Conservation (phyloP, 37 sponge, comb jelly and placozoan genomes). For the Bolinopsis microptera region DNA sequence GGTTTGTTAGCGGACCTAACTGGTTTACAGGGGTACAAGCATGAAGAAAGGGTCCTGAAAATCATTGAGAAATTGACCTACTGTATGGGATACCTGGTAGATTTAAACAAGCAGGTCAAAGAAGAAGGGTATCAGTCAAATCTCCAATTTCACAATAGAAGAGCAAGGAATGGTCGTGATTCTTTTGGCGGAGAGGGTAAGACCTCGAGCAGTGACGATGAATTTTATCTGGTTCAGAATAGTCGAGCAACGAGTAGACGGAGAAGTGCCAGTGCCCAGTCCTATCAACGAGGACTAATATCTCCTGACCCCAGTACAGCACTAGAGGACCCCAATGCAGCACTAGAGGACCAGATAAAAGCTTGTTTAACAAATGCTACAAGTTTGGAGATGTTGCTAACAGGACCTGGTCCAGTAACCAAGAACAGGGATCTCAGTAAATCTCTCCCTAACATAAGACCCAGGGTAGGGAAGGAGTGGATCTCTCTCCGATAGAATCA, state of each 20-base stretch:
- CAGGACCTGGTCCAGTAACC: neutral
- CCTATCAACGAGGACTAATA: neutral
- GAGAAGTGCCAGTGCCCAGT: neutral
- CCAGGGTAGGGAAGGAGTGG: neutral
- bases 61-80: conserved; percentile 9
- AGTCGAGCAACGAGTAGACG: neutral
- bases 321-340: neutral
- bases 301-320: neutral
- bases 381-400: neutral
- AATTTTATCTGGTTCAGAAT: conserved; percentile 6
- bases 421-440: neutral
- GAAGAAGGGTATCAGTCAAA: neutral
- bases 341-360: conserved; percentile 22
- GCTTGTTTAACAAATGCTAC: neutral
- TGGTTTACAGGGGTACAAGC: neutral
- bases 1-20: neutral
- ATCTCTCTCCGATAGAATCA: conserved; percentile 3
- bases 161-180: neutral
- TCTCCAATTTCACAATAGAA: too few relatives aligned
- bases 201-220: neutral
- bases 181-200: neutral
- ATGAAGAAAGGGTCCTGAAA: neutral
- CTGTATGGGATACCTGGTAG: neutral
- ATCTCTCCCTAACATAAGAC: neutral
- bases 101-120: neutral